phyloP scores from a whole-genome alignment of 2,888 invertebrate genomes.

The Galeopsomyia nigrocyanea region DNA sequence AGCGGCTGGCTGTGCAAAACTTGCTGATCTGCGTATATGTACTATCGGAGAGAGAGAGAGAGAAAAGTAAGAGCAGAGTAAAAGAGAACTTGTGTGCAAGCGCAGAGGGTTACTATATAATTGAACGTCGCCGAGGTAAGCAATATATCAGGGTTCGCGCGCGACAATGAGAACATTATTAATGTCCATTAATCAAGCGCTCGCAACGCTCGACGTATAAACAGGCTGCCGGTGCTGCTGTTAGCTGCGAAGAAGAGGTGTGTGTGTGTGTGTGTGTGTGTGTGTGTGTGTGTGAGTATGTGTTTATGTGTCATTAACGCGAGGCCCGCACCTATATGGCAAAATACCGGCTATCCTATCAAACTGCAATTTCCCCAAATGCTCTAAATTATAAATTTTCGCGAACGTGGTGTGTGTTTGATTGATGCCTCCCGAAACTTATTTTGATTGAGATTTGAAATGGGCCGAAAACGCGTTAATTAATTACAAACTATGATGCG shows the following conservation, averaged over 20 bases:
- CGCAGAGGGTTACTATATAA: too few relatives aligned
- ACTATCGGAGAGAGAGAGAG: too few relatives aligned
- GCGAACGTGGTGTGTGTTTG: not conserved
- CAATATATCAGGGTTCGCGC: constrained; percentile 53
- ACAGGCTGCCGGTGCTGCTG: constrained; percentile 16
- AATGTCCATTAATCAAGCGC: constrained; percentile 61
- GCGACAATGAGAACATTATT: constrained; percentile 55
- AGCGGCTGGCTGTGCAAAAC: too few relatives aligned
- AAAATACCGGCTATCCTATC: constrained; percentile 4
- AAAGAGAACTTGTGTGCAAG: too few relatives aligned
- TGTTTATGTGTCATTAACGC: constrained; percentile 43
- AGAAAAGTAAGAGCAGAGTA: too few relatives aligned
- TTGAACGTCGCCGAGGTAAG: constrained; percentile 24
- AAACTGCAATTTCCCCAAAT: constrained; percentile 41
- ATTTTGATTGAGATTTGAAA: constrained; percentile 26
- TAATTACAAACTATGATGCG: not conserved
- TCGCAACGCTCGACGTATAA: constrained; percentile 30
- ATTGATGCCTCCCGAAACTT: constrained; percentile 24
- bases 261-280: not conserved
- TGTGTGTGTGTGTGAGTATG: not conserved
- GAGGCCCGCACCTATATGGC: constrained; percentile 27
- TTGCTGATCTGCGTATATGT: too few relatives aligned
- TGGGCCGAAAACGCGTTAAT: not conserved
- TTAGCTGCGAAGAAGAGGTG: not conserved
- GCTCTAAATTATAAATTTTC: constrained; percentile 18